Percentiles rank a stretch among this genome's conserved stretches.
phyloP scores from a whole-genome alignment of 30 jellyfish, hydroid and myxozoan genomes.

The Euphysa ruthae region DNA sequence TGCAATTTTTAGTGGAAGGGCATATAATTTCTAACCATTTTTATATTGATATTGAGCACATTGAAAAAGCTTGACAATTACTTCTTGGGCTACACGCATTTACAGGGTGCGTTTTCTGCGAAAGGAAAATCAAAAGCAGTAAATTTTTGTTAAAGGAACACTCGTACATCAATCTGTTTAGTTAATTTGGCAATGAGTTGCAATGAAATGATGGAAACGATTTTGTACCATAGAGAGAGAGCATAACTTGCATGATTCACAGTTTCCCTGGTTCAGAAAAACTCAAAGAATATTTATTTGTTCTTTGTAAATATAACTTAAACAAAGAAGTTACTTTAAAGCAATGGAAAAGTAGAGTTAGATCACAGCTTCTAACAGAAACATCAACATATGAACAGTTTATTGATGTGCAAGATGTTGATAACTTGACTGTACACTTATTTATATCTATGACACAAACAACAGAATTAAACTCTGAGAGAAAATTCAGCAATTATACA shows the following conservation, averaged over 20 bases:
- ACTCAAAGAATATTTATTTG: not conserved
- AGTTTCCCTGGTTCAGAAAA: not conserved
- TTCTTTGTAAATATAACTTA: no score
- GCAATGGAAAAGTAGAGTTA: slow-evolving; percentile 39
- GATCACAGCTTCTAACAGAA: slow-evolving; percentile 29
- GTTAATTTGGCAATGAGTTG: no score
- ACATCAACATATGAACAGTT: slow-evolving; percentile 10
- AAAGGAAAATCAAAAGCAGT: no score
- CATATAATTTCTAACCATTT: no score
- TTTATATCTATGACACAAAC: slow-evolving; percentile 13
- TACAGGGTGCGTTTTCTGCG: no score
- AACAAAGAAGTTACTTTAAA: slow-evolving; percentile 21
- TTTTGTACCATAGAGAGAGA: not conserved
- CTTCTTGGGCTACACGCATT: no score
- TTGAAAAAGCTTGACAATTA: no score
- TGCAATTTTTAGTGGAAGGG: no score
- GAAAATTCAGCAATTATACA: slow-evolving; percentile 6
- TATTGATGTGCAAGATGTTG: not conserved
- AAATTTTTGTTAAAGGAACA: no score
- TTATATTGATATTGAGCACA: no score
- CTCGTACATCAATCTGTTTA: no score
- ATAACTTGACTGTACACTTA: slow-evolving; percentile 23
- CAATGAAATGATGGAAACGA: slow-evolving; percentile 27
- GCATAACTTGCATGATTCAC: not conserved
- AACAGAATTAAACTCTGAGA: slow-evolving; percentile 6